phyloP scores from a whole-genome alignment of 2,888 invertebrate genomes.

The Sericinus montela region DNA sequence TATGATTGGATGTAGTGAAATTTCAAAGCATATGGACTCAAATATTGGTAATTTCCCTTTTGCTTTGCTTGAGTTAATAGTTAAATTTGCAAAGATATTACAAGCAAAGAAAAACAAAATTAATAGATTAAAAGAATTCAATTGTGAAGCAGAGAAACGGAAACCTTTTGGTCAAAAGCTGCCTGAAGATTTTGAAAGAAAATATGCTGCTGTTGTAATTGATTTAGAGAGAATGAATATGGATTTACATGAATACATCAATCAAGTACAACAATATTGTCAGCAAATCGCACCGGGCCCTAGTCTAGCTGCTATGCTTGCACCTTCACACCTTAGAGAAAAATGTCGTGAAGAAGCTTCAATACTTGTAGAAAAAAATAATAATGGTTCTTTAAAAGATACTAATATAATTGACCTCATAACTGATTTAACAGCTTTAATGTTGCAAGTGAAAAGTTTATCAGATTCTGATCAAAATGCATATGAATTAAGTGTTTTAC shows the following conservation, averaged over 20 bases:
- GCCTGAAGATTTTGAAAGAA: conserved; percentile 92
- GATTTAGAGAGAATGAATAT: conserved; percentile 95
- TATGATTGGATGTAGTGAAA: conserved; percentile 78
- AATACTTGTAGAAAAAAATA: conserved; percentile 87
- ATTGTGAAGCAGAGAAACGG: conserved; percentile 93
- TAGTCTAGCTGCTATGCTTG: conserved; percentile 90
- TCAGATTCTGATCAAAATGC: conserved; percentile 91
- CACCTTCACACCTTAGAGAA: conserved; percentile 92
- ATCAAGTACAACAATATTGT: conserved; percentile 90
- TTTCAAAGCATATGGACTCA: conserved; percentile 62
- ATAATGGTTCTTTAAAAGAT: conserved; percentile 80
- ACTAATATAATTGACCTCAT: conserved; percentile 87
- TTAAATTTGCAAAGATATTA: conserved; percentile 91
- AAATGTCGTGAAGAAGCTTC: conserved; percentile 92
- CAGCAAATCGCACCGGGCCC: conserved; percentile 93
- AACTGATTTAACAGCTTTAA: conserved; percentile 91
- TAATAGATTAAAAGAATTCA: conserved; percentile 89
- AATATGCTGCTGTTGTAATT: conserved; percentile 92
- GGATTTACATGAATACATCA: conserved; percentile 91
- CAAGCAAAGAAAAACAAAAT: conserved; percentile 90
- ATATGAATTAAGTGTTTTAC: conserved; percentile 92
- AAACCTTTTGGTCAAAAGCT: conserved; percentile 88
- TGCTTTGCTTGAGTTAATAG: conserved; percentile 90
- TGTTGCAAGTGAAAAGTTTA: conserved; percentile 90
- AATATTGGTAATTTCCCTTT: conserved; percentile 90